A percentile compares a stretch with the other conserved stretches of the same genome.
These are phyloP conservation scores for Numida meleagris DNA, from an alignment of 2,113 vertebrate genomes.

Conservation along the genomic window DNA sequence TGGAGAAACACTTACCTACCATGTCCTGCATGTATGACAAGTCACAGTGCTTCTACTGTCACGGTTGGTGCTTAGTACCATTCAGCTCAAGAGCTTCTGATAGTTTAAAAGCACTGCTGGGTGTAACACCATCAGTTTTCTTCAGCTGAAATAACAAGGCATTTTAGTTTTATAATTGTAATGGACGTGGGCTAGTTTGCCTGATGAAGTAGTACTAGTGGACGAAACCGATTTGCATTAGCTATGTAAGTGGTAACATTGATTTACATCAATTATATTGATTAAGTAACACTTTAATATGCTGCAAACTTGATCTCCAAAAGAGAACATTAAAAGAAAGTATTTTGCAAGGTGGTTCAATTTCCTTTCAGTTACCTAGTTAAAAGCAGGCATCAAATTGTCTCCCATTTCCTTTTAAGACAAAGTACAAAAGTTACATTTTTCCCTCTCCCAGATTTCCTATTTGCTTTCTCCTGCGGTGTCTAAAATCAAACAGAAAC, in stretches of 20 bases:
- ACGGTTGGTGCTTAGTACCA: background rate
- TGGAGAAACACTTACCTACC: rapidly evolving
- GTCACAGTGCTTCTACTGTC: background rate
- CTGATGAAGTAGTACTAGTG: background rate
- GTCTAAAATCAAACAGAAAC: background rate
- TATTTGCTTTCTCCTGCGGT: slow-evolving; percentile 2
- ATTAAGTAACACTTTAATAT: background rate
- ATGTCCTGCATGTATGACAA: rapidly evolving
- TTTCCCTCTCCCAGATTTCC: background rate
- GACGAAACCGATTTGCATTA: background rate
- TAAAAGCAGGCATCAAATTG: background rate
- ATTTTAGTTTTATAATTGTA: background rate
- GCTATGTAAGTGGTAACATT: background rate
- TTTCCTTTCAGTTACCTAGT: background rate
- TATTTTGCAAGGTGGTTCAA: background rate
- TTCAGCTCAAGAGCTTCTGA: background rate
- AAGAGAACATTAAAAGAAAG: background rate
- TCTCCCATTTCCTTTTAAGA: background rate
- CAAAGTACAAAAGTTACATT: background rate
- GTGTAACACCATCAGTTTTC: background rate
- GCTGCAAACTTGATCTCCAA: background rate
- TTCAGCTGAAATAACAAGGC: background rate
- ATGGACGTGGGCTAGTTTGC: background rate
- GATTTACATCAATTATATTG: background rate
- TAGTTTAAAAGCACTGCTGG: background rate